Conservation (phyloP, 2,797 vertebrate genomes). For the Chiroxiphia lanceolata region DNA sequence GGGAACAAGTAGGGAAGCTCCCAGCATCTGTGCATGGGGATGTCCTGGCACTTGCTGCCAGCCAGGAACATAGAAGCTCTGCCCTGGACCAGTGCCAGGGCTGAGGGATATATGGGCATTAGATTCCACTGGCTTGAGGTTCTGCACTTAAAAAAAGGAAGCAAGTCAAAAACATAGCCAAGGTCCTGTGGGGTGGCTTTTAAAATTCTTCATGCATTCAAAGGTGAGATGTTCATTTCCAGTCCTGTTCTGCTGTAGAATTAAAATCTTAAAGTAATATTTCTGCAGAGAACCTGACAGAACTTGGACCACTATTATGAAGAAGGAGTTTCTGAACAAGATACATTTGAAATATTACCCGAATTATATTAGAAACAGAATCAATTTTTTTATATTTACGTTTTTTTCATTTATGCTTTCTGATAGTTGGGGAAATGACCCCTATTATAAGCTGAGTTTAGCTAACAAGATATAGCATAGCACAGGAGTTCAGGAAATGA, state of each 20-base stretch:
- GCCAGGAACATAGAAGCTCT: neutral
- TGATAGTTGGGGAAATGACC: neutral
- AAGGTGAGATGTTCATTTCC: neutral
- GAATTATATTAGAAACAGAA: neutral
- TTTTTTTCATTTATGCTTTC: neutral
- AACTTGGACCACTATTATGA: neutral
- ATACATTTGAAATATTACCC: neutral
- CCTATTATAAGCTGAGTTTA: slow-evolving; percentile 5
- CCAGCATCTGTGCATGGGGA: neutral
- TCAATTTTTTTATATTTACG: neutral
- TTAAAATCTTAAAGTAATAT: neutral
- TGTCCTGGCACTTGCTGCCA: neutral
- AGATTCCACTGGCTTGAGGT: neutral
- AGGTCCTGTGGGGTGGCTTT: neutral
- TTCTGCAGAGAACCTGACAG: neutral
- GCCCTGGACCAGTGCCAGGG: neutral
- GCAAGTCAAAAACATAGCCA: neutral
- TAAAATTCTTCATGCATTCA: neutral
- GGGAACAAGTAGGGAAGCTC: neutral
- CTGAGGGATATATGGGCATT: neutral
- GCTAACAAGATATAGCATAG: neutral
- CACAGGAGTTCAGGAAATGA: slow-evolving; percentile 25
- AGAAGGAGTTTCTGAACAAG: neutral
- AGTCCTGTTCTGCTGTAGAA: neutral
- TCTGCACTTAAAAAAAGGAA: neutral